Evolutionary conservation across 2,888 invertebrate species (phyloP), one percentile per base, ranked within the genome.

Genomic region (Morpho helenor): DNA sequence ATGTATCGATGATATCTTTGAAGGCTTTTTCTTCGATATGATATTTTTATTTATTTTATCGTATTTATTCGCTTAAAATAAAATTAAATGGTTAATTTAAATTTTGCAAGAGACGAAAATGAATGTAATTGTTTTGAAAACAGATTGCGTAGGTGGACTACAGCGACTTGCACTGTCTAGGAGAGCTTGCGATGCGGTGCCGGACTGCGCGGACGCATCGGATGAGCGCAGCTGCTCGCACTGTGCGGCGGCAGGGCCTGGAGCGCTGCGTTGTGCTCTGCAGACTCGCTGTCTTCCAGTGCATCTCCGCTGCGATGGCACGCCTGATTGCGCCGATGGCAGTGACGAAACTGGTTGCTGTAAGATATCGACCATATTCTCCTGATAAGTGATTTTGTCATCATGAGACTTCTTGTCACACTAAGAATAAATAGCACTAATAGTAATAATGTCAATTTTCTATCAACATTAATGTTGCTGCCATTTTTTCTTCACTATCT

Each of bases 301-400:
- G 7, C 91, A 91, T 56, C 92, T 94, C 68, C 92, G 95, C 60
- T 97, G 97, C 76, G 96, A 97, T 73, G 97, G 97, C 52, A 93
- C 94, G 56, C 90, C 92, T 0, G 97, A 97, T 81, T 97, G 97
- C 72, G 94, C 96, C 0, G 96, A 97, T 77, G 96, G 95, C 42
- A 95, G 95, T 65, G 97, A 97, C 71, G 97, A 97, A 79, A 92
- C 94, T 70, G 95, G 95, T 67, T 97, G 97, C 77, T 85, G 97
- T 97, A 85, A 94, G 96, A 31, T 31, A 31, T 31, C 31, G 31
- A 31, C 4, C 31, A 31, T 31, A 5, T 31, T 31, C 31, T 31
- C 31, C 4, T 31, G 5, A 31, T 31, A 31, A 31, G 31, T 31
- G 3, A 31, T 31, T 31, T 31, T 5, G 31, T 31, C 5, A 31